These are phyloP conservation scores for Centropus bengalensis DNA, from an alignment of 2,113 vertebrate species.

Conservation along the genomic window DNA sequence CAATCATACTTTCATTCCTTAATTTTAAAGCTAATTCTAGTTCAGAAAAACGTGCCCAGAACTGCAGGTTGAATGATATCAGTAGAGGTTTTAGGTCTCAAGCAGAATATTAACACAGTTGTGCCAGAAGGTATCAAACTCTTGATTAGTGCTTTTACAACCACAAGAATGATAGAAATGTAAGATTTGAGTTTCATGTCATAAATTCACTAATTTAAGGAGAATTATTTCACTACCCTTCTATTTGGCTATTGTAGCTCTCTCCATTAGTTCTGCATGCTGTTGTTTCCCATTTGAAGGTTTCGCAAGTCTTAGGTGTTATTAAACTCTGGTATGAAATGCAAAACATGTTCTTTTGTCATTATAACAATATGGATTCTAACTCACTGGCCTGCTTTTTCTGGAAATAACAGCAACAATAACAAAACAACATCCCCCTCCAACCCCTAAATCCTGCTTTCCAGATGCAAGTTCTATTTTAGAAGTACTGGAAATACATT, in stretches of 20 bases:
- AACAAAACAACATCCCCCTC: not conserved
- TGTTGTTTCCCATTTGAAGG: not conserved
- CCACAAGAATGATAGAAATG: not conserved
- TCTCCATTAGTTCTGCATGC: not conserved
- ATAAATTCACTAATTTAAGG: not conserved
- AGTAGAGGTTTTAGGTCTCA: slow-evolving; percentile 16
- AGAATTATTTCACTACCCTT: not conserved
- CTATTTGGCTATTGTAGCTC: not conserved
- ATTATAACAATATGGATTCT: not conserved
- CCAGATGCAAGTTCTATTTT: not conserved
- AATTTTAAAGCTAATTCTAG: slow-evolving; percentile 39
- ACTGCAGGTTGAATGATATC: slow-evolving; percentile 3
- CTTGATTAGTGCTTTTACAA: slow-evolving; percentile 41
- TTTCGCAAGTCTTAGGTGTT: not conserved
- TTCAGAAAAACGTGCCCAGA: slow-evolving; percentile 30
- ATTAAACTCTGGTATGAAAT: not conserved
- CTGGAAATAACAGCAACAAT: not conserved
- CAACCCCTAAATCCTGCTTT: not conserved
- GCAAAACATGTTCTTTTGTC: not conserved
- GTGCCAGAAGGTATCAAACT: not conserved
- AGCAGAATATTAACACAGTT: not conserved
- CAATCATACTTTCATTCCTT: slow-evolving; percentile 46
- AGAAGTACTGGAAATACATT: not conserved
- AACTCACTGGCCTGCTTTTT: not conserved
- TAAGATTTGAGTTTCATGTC: not conserved